Evolutionary conservation across 2,113 vertebrate species (phyloP).

Genomic region (Megaceryle maxima): DNA sequence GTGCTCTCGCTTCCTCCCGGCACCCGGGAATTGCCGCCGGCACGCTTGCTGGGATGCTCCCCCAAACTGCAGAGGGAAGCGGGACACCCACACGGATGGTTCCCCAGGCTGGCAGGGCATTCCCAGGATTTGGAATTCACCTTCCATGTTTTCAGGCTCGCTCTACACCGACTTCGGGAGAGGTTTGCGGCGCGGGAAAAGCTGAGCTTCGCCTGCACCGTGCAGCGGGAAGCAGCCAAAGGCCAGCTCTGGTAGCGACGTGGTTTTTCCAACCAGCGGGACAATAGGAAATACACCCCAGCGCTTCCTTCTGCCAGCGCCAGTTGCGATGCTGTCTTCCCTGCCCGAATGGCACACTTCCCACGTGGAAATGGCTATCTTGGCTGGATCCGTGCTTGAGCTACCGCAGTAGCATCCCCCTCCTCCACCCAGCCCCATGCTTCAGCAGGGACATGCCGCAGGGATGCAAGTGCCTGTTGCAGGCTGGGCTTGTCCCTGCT

Average conservation of each 20-base stretch:
- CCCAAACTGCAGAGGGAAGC: neutral
- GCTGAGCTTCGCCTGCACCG: neutral
- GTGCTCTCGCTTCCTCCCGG: conserved; percentile 63
- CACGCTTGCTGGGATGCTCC: neutral
- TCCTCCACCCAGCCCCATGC: neutral
- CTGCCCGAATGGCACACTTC: accelerated
- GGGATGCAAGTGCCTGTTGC: accelerated
- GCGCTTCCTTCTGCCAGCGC: neutral
- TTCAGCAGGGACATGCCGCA: accelerated
- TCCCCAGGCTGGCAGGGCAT: neutral
- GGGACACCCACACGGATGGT: accelerated
- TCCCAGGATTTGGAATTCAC: neutral
- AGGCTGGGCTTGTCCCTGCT: neutral
- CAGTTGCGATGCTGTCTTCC: accelerated
- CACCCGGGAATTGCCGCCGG: neutral
- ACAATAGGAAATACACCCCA: neutral
- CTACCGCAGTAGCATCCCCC: neutral
- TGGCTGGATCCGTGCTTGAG: neutral
- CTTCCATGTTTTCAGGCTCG: neutral
- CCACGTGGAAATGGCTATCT: neutral
- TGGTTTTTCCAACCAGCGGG: neutral
- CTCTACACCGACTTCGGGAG: accelerated
- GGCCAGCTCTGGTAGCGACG: neutral
- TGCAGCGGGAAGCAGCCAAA: neutral
- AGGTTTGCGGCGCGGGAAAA: neutral